These are phyloP conservation scores for Drosophila lacteicornis DNA, from an alignment of 1,140 invertebrate species.

Conservation along the genomic window DNA sequence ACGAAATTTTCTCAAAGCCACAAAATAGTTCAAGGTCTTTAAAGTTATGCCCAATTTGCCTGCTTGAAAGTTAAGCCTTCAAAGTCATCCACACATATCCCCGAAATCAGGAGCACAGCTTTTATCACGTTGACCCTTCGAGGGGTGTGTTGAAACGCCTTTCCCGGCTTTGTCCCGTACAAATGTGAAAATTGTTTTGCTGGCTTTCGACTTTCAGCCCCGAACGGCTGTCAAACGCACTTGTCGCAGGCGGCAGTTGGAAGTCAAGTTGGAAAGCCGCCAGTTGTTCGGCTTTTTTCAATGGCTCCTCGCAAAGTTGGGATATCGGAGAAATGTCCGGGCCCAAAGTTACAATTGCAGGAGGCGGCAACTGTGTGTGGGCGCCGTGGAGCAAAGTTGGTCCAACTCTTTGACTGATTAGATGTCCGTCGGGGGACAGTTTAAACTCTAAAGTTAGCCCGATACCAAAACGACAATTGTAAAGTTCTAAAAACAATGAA, in stretches of 20 bases:
- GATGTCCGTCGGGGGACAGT: constrained; percentile 33
- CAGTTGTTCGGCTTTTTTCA: constrained; percentile 47
- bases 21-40: background rate
- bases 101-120: background rate
- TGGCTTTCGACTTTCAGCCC: constrained; percentile 48
- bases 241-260: constrained; percentile 34
- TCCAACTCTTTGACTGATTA: constrained; percentile 72
- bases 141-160: background rate
- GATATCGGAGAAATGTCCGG: constrained; percentile 45
- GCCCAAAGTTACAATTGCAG: constrained; percentile 63
- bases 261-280: constrained; percentile 59
- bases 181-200: constrained; percentile 75
- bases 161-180: constrained; percentile 21
- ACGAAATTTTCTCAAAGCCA: background rate
- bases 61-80: constrained; percentile 8
- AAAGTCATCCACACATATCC: background rate
- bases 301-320: constrained; percentile 52
- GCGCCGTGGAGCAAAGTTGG: constrained; percentile 41
- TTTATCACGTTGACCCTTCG: constrained; percentile 11
- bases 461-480: constrained; percentile 12
- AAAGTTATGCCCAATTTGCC: background rate
- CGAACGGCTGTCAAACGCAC: constrained; percentile 72
- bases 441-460: constrained; percentile 32
- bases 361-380: constrained; percentile 4
- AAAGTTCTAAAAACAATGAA: constrained; percentile 27